These are phyloP conservation scores for Clistopyga incitator DNA, from an alignment of 2,888 invertebrate genomes.

Conservation along the genomic window DNA sequence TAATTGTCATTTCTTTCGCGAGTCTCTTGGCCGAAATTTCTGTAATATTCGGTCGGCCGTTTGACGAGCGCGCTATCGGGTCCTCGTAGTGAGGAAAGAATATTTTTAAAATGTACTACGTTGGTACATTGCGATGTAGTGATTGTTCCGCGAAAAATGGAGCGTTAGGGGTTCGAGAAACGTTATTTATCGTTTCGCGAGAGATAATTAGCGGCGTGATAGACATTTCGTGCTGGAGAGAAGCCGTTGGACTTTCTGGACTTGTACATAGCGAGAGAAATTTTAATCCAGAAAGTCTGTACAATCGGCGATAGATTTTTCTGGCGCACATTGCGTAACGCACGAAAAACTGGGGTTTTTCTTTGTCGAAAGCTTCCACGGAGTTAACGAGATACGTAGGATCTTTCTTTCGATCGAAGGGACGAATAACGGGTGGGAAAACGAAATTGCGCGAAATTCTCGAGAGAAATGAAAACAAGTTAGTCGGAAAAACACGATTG, in stretches of 20 bases:
- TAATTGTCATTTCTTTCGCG: not conserved
- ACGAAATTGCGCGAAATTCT: slow-evolving; percentile 12
- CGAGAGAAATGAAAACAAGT: not conserved
- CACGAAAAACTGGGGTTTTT: slow-evolving; percentile 6
- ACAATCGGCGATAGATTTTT: slow-evolving; percentile 4
- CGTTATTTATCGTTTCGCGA: slow-evolving; percentile 1
- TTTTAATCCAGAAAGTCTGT: slow-evolving; percentile 33
- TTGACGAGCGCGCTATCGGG: slow-evolving; percentile 3
- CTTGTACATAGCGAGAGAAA: slow-evolving; percentile 49
- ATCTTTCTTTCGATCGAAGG: not conserved
- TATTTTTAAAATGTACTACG: slow-evolving; percentile 31
- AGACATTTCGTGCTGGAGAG: slow-evolving; percentile 3
- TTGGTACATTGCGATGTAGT: slow-evolving; percentile 32
- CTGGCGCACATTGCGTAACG: slow-evolving; percentile 8
- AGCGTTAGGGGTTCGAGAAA: slow-evolving; percentile 10
- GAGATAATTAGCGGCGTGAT: slow-evolving; percentile 6
- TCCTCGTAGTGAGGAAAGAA: not conserved
- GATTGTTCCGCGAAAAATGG: slow-evolving; percentile 5
- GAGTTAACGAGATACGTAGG: slow-evolving; percentile 17
- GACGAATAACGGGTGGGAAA: not conserved
- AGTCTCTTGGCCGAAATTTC: not conserved
- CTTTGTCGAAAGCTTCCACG: slow-evolving; percentile 36
- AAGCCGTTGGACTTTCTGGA: slow-evolving; percentile 39
- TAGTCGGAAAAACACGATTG: not conserved
- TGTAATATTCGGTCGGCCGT: slow-evolving; percentile 5